Percentiles rank a stretch among this genome's conserved stretches.
phyloP scores from a whole-genome alignment of 2,888 invertebrate genomes.

The Drosophila heteroneura region DNA sequence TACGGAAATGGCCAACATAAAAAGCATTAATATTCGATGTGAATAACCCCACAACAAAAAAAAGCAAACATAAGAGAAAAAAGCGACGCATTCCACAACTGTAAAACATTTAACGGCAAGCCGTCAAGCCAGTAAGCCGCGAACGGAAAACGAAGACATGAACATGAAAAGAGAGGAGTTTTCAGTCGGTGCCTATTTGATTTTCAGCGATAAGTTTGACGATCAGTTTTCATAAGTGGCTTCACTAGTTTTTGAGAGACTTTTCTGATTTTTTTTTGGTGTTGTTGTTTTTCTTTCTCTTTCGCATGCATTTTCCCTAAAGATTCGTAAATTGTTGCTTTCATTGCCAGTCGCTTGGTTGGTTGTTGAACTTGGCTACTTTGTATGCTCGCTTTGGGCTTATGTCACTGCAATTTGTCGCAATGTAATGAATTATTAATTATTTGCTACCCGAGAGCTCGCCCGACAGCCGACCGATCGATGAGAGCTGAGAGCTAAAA shows the following conservation, averaged over 20 bases:
- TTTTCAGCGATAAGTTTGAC: slow-evolving; percentile 46
- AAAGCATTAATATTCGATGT: slow-evolving; percentile 45
- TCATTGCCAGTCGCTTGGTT: slow-evolving; percentile 57
- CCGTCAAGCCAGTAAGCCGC: slow-evolving; percentile 56
- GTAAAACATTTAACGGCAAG: slow-evolving; percentile 45
- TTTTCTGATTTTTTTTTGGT: slow-evolving; percentile 14
- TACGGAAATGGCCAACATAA: slow-evolving; percentile 44
- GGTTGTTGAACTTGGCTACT: slow-evolving; percentile 67
- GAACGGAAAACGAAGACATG: not conserved
- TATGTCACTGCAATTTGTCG: slow-evolving; percentile 67
- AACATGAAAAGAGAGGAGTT: slow-evolving; percentile 6
- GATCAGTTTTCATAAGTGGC: slow-evolving; percentile 60
- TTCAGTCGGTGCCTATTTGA: slow-evolving; percentile 40
- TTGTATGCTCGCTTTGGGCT: slow-evolving; percentile 56
- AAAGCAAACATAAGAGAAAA: not conserved
- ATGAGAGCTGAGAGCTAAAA: slow-evolving; percentile 9
- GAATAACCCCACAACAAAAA: slow-evolving; percentile 60
- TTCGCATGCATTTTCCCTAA: slow-evolving; percentile 62
- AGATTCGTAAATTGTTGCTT: slow-evolving; percentile 44
- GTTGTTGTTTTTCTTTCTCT: slow-evolving; percentile 62
- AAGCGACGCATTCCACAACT: slow-evolving; percentile 44
- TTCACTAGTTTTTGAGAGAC: slow-evolving; percentile 40
- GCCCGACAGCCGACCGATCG: slow-evolving; percentile 10
- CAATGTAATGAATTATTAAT: slow-evolving; percentile 75
- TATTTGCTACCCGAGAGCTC: slow-evolving; percentile 15